Evolutionary conservation across 2,113 vertebrate genomes (phyloP).

Genomic region (Nannospalax galili): DNA sequence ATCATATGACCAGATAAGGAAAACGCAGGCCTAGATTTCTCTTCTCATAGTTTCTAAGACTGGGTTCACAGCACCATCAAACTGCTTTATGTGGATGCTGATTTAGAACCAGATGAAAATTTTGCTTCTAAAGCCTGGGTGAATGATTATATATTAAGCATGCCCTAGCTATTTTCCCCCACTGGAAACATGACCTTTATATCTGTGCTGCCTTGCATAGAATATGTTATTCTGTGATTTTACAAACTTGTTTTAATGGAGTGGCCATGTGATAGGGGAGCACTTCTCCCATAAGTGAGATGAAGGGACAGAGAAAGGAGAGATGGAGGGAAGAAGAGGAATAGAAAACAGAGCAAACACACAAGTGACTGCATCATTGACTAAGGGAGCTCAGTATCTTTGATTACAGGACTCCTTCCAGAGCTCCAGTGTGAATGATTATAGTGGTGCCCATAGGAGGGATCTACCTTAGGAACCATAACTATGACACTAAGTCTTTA

Average conservation of each 20-base stretch:
- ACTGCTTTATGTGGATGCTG: neutral
- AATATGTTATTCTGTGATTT: neutral
- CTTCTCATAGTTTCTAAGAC: neutral
- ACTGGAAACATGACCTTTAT: conserved; percentile 4
- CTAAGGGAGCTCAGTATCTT: too few species aligned
- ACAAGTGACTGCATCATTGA: neutral
- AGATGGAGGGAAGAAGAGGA: too few species aligned
- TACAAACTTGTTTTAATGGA: neutral
- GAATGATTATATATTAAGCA: neutral
- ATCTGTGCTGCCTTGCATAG: neutral
- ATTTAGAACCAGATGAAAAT: neutral
- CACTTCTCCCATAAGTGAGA: neutral
- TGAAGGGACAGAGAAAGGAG: too few species aligned
- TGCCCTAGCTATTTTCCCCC: neutral
- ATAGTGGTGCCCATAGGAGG: neutral
- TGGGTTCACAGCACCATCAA: neutral
- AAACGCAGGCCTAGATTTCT: neutral
- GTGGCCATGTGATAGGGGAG: neutral
- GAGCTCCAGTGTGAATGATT: neutral
- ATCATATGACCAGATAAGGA: neutral
- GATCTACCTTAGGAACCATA: neutral
- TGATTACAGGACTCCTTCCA: neutral
- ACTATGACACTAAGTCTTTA: neutral
- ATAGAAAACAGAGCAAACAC: too few species aligned
- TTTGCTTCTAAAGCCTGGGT: neutral